Percentiles rank a stretch among this genome's conserved stretches.
phyloP scores from a whole-genome alignment of 2,888 invertebrate species.

The Atherix ibis region DNA sequence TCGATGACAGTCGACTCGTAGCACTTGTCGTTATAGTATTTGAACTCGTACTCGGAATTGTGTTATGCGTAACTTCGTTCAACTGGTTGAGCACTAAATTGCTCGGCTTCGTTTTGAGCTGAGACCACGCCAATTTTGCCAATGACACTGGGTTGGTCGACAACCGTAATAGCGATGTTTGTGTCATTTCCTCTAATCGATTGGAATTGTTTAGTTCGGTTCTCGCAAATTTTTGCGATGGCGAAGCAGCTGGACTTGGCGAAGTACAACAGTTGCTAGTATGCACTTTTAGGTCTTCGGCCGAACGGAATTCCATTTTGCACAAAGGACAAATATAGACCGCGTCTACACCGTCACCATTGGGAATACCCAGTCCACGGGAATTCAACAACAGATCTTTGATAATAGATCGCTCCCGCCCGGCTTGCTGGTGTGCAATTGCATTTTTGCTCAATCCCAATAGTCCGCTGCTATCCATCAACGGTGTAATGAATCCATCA shows the following conservation, averaged over 20 bases:
- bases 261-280: constrained; percentile 55
- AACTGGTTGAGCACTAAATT: constrained; percentile 36
- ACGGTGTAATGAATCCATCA: constrained; percentile 31
- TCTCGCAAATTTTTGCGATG: constrained; percentile 36
- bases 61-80: constrained; percentile 21
- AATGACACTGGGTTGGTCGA: constrained; percentile 24
- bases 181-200: constrained; percentile 26
- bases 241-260: constrained; percentile 27
- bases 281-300: constrained; percentile 68
- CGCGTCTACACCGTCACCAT: constrained; percentile 42
- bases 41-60: constrained; percentile 4
- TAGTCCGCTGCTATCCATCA: constrained; percentile 18
- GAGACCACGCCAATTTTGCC: constrained; percentile 29
- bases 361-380: constrained; percentile 34
- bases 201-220: constrained; percentile 38
- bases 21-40: constrained; percentile 5
- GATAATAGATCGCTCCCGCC: constrained; percentile 50
- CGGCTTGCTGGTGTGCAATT: constrained; percentile 43
- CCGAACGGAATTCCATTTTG: constrained; percentile 60
- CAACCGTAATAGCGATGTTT: constrained; percentile 28
- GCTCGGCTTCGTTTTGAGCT: constrained; percentile 37
- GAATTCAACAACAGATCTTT: constrained; percentile 67
- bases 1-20: constrained; percentile 5
- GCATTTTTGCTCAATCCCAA: constrained; percentile 11
- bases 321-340: constrained; percentile 61